A percentile compares a stretch with the other conserved stretches of the same genome.
Conservation (phyloP, 2,113 vertebrate genomes). For the Dicerorhinus sumatrensis region DNA sequence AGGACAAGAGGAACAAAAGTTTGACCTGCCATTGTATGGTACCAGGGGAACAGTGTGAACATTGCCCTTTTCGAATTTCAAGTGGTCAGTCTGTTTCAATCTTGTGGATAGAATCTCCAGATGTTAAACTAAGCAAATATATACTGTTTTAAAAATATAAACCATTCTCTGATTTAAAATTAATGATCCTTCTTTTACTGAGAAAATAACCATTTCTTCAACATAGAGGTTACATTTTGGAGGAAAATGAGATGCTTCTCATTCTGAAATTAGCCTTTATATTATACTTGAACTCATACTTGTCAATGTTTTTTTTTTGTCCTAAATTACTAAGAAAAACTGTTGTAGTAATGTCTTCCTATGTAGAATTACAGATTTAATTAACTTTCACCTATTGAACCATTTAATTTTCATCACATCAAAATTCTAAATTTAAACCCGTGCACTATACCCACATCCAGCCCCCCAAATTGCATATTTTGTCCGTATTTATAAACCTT, state of each 20-base stretch:
- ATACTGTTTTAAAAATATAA: constrained; percentile 74
- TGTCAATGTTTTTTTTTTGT: background rate
- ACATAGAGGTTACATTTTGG: constrained; percentile 61
- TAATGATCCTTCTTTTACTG: constrained; percentile 67
- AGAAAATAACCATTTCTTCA: constrained; percentile 74
- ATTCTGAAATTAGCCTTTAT: constrained; percentile 40
- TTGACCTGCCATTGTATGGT: constrained; percentile 88
- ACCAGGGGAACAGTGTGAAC: constrained; percentile 80
- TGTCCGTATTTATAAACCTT: background rate
- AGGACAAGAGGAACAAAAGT: constrained; percentile 90
- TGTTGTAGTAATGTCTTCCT: background rate
- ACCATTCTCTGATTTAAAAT: constrained; percentile 59
- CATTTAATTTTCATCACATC: background rate
- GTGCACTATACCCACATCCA: too few relatives aligned
- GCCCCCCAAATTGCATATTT: background rate
- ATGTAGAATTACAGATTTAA: background rate
- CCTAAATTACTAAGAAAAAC: background rate
- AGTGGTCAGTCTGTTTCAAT: constrained; percentile 69
- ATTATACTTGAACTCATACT: background rate
- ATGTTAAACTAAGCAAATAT: constrained; percentile 77
- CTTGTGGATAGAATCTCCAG: constrained; percentile 68
- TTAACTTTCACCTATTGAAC: background rate
- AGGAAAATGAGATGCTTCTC: background rate
- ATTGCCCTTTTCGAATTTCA: constrained; percentile 82
- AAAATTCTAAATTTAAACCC: background rate